phyloP scores from a whole-genome alignment of 2,113 vertebrate genomes.

The Arvicanthis niloticus region DNA sequence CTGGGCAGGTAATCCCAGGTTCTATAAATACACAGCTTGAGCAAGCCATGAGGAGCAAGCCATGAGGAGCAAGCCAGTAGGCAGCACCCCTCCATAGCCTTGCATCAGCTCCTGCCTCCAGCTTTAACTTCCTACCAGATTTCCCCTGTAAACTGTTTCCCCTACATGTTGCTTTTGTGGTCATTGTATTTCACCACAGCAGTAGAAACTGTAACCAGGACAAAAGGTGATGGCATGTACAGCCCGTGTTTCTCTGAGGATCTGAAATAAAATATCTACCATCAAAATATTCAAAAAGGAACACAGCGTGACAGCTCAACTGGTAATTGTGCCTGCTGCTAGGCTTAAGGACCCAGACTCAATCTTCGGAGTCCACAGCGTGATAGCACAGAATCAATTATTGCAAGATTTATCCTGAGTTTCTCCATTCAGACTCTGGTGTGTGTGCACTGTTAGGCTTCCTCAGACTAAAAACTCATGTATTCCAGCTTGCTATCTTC shows the following conservation, averaged over 20 bases:
- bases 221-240: neutral
- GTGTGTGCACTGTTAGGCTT: neutral
- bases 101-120: neutral
- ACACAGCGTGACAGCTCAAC: neutral
- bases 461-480: neutral
- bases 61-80: neutral
- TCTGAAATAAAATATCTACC: neutral
- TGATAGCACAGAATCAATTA: neutral
- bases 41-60: neutral
- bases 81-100: neutral
- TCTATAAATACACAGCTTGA: neutral
- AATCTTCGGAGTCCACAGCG: neutral
- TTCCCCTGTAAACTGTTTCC: neutral
- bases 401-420: neutral
- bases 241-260: constrained; percentile 16
- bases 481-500: neutral
- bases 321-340: neutral
- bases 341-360: neutral
- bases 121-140: neutral
- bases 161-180: neutral
- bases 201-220: neutral
- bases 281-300: neutral
- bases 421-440: too few relatives aligned
- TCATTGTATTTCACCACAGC: too few relatives aligned
- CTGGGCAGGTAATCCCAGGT: neutral